Conservation (phyloP, 1,140 invertebrate species). For the Phymastichus coffea region DNA sequence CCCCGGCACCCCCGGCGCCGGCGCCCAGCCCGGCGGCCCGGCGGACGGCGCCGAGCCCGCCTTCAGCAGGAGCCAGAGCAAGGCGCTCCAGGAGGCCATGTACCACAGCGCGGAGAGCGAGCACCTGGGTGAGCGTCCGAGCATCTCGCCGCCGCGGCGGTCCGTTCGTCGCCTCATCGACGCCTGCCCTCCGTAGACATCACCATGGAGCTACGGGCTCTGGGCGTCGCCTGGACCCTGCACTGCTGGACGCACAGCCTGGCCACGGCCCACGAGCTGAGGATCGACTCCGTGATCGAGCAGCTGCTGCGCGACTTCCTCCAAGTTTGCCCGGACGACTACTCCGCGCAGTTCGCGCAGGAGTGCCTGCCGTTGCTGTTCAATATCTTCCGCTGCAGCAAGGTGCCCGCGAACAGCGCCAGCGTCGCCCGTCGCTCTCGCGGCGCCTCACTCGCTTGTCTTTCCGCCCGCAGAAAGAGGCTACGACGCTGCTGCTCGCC, state of each 20-base stretch:
- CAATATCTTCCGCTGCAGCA: slow-evolving; percentile 86
- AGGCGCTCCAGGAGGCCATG: slow-evolving; percentile 87
- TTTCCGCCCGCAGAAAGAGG: slow-evolving; percentile 87
- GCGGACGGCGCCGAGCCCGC: slow-evolving; percentile 58
- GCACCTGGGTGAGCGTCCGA: slow-evolving; percentile 67
- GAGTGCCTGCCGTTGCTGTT: slow-evolving; percentile 87
- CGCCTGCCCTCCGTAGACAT: slow-evolving; percentile 72
- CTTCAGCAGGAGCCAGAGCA: slow-evolving; percentile 80
- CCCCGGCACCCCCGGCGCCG: slow-evolving; percentile 38
- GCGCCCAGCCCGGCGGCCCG: slow-evolving; percentile 47
- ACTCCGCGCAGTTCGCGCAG: slow-evolving; percentile 84
- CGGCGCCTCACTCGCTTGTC: too few relatives aligned
- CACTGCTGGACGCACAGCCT: slow-evolving; percentile 92
- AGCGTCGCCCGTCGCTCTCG: too few relatives aligned
- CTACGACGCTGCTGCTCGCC: slow-evolving; percentile 80
- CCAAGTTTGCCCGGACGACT: slow-evolving; percentile 81
- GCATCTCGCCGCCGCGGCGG: neutral
- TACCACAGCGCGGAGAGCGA: slow-evolving; percentile 89
- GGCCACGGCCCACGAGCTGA: slow-evolving; percentile 78
- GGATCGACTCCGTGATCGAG: slow-evolving; percentile 83
- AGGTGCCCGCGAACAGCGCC: too few relatives aligned
- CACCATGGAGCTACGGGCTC: slow-evolving; percentile 77
- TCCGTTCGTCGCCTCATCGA: neutral
- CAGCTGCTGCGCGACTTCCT: slow-evolving; percentile 87
- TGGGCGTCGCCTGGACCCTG: slow-evolving; percentile 85